Evolutionary conservation across 2,113 vertebrate genomes (phyloP).

Genomic region (Hippocampus zosterae): DNA sequence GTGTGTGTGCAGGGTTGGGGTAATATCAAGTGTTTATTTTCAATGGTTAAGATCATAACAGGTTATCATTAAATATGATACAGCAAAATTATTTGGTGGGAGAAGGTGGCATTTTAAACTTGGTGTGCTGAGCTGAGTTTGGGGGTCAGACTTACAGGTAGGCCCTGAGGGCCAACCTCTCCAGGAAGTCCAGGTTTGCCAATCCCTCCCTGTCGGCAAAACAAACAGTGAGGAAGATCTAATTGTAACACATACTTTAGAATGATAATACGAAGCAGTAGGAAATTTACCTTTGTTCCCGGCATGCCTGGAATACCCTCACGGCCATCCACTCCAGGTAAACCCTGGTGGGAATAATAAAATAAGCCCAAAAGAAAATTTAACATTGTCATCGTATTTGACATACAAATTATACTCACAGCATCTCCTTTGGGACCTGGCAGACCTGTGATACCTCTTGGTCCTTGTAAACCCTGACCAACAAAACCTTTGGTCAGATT

Average conservation of each 20-base stretch:
- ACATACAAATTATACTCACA: constrained; percentile 72
- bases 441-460: constrained; percentile 86
- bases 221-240: constrained; percentile 11
- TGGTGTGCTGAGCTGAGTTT: constrained; percentile 18
- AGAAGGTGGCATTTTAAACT: neutral
- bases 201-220: constrained; percentile 76
- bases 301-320: constrained; percentile 96
- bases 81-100: neutral
- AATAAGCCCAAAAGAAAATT: neutral
- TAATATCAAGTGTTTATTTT: neutral
- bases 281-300: constrained; percentile 81
- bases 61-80: neutral
- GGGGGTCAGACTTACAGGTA: constrained; percentile 82
- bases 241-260: neutral
- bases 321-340: constrained; percentile 86
- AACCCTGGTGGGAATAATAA: constrained; percentile 72
- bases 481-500: constrained; percentile 16
- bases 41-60: neutral
- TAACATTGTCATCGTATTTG: neutral
- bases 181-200: constrained; percentile 89
- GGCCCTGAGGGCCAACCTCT: constrained; percentile 85
- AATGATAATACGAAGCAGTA: neutral
- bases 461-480: constrained; percentile 81
- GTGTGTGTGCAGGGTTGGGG: neutral
- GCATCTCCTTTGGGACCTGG: constrained; percentile 90